A percentile compares a stretch with the other conserved stretches of the same genome.
Conservation (phyloP, 53 echinoderm and acorn worm genomes). For the Glandiceps talaboti region DNA sequence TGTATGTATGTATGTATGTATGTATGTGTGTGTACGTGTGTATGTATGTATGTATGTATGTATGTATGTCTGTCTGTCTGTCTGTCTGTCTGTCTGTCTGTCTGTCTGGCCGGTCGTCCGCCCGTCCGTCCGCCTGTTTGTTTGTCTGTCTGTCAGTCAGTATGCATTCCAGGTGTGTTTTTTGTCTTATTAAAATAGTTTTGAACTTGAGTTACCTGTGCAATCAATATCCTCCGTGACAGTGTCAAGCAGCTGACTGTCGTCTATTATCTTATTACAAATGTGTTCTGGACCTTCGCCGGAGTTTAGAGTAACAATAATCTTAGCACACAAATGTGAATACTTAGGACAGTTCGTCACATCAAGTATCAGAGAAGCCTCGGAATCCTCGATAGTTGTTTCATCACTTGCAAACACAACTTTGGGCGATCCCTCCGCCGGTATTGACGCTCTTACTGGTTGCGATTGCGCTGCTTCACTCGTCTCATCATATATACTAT, state of each 20-base stretch:
- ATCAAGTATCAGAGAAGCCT: neutral
- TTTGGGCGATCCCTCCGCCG: neutral
- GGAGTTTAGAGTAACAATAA: too few relatives aligned
- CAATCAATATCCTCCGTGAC: too few relatives aligned
- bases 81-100: conserved; percentile 1
- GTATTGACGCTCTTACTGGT: neutral
- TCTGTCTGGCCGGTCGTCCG: neutral
- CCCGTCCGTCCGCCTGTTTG: neutral
- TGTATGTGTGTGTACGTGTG: too few relatives aligned
- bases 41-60: too few relatives aligned
- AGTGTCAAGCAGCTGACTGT: too few relatives aligned
- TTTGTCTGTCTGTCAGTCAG: neutral
- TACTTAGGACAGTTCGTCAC: neutral
- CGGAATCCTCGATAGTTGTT: neutral
- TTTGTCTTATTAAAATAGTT: too few relatives aligned
- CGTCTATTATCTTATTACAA: too few relatives aligned
- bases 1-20: too few relatives aligned
- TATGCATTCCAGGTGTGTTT: neutral
- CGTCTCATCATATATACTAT: too few relatives aligned
- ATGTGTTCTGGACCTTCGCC: too few relatives aligned
- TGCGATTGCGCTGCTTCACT: neutral
- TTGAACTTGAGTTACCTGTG: too few relatives aligned
- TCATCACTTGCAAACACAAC: neutral
- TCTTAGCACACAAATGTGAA: neutral
- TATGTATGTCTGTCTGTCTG: neutral